Conservation (phyloP, 2,888 invertebrate genomes). For the Dermolepida albohirtum region DNA sequence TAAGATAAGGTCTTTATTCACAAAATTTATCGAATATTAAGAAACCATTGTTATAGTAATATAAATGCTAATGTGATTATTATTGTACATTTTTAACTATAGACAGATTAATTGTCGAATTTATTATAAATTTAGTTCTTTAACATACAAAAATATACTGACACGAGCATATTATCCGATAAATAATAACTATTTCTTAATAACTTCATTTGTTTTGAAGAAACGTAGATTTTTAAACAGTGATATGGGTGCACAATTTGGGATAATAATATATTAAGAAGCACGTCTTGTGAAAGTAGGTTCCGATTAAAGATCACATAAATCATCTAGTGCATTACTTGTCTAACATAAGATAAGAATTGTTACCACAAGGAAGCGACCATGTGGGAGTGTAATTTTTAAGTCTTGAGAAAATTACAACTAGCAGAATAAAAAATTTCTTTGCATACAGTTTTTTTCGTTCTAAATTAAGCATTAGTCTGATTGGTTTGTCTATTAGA, state of each 20-base stretch:
- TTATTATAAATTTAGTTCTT: constrained; percentile 11
- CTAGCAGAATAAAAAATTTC: no score
- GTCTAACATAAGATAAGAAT: constrained; percentile 21
- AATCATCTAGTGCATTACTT: background rate
- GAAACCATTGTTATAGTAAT: constrained; percentile 2
- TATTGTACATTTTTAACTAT: background rate
- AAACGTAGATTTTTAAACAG: constrained; percentile 13
- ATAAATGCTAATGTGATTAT: constrained; percentile 10
- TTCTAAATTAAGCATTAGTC: no score
- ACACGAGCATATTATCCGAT: background rate
- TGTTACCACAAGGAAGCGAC: background rate
- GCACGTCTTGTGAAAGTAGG: constrained; percentile 22
- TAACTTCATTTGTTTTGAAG: constrained; percentile 29
- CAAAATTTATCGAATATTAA: constrained; percentile 10
- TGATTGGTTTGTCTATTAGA: no score
- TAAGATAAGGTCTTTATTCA: background rate
- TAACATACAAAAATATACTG: background rate
- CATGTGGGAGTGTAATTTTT: no score
- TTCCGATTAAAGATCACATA: constrained; percentile 25
- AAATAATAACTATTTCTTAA: constrained; percentile 10
- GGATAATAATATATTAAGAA: constrained; percentile 24
- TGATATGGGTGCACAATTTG: constrained; percentile 15
- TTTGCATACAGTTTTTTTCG: no score
- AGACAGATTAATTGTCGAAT: constrained; percentile 17
- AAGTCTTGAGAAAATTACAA: no score